Base-by-base conservation (phyloP, 2,113 vertebrate species). In the Aldabrachelys gigantea region DNA sequence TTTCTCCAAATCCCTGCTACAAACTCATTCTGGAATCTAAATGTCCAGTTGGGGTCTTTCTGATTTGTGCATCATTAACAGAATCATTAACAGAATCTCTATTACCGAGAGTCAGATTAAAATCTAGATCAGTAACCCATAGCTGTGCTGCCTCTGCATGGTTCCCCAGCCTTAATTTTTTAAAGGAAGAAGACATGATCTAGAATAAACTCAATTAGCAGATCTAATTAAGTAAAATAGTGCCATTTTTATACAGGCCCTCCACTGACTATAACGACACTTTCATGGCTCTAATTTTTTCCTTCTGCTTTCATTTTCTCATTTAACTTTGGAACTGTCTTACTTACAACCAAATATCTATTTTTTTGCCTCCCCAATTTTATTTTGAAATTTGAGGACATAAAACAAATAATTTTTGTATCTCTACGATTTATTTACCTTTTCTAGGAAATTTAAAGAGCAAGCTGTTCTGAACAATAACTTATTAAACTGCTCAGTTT, bases 361-460 rank as follows among this genome's bases (percentile, higher is more conserved):
- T 22, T 31, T 76, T 93, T 72, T 13, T 14, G 52, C 76, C 80
- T 38, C 75, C 27, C 87, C 79, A 85, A 29, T 47, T 87, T 3
- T 6, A 49, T 25, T 91, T 56, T 91, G 59, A 93, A 94, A 94
- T 29, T 14, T 53, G 82, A 89, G 90, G 82, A 24, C 24, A 44
- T 85, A 81, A 95, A 94, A 38, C 72, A 92, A 96, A 83, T 29
- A 16, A 65, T 25, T 44, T 44, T 25, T 41, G 21, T 59, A 80
- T 91, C 87, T 91, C 95, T 93, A 27, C 78, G 90, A 44, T 69
- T 80, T 80, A 50, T 92, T 88, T 92, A 83, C 83, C 44, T 88
- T 59, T 95, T 56, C 84, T 86, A 80, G 54, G 69, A 89, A 89
- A 5, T 44, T 87, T 25, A 62, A 91, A 84, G 89, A 93, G 87